Conservation (phyloP, 2,113 vertebrate species). For the Loxodonta africana region DNA sequence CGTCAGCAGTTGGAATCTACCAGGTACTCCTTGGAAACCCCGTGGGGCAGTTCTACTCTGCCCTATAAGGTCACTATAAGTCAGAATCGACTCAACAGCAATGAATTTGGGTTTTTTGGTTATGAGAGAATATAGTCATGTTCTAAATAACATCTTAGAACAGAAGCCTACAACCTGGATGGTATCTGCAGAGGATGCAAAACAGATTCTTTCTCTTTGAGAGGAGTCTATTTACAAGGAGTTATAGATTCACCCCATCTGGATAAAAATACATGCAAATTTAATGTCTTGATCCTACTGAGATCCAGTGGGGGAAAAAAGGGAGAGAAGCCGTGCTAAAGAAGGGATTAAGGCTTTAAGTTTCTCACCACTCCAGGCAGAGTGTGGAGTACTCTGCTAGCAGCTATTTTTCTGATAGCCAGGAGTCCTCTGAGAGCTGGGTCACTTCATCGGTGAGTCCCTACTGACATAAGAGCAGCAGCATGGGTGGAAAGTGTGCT, state of each 20-base stretch:
- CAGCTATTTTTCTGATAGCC: not conserved
- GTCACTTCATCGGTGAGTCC: not conserved
- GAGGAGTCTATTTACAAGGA: not conserved
- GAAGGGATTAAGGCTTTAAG: not conserved
- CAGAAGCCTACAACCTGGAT: not conserved
- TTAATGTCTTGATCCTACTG: constrained; percentile 27
- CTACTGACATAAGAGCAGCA: not conserved
- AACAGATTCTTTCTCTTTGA: constrained; percentile 9
- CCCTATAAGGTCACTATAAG: too few relatives aligned
- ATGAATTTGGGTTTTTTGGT: too few relatives aligned
- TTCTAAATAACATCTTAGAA: not conserved
- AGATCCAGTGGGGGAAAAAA: not conserved
- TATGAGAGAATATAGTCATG: not conserved
- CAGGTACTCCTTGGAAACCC: too few relatives aligned
- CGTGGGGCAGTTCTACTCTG: too few relatives aligned
- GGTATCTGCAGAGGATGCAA: not conserved
- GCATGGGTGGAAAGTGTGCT: not conserved
- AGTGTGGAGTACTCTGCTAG: not conserved
- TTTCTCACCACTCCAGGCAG: not conserved
- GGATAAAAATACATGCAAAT: not conserved
- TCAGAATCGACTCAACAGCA: too few relatives aligned
- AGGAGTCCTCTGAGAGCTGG: not conserved
- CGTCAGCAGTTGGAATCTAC: too few relatives aligned
- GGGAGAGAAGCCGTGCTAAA: not conserved
- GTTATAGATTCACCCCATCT: not conserved